Evolutionary conservation across 2,113 vertebrate genomes (phyloP).

Genomic region (Thunnus maccoyii): DNA sequence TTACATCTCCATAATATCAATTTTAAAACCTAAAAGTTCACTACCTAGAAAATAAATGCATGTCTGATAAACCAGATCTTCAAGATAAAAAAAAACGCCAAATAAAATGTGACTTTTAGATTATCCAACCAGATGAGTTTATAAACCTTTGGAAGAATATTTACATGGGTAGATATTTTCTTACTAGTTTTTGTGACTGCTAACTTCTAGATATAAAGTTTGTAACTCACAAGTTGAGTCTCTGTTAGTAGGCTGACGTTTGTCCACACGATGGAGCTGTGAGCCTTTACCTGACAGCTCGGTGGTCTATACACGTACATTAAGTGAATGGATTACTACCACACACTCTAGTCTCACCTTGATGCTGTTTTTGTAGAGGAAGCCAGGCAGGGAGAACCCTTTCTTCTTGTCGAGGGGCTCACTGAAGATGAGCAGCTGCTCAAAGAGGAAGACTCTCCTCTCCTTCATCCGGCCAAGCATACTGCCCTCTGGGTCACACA

Average conservation of each 20-base stretch:
- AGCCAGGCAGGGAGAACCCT: slow-evolving; percentile 96
- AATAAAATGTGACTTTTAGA: too few relatives aligned
- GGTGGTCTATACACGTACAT: too few relatives aligned
- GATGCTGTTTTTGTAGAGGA: slow-evolving; percentile 97
- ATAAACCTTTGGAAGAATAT: too few relatives aligned
- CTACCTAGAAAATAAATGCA: too few relatives aligned
- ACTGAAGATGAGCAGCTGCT: slow-evolving; percentile 98
- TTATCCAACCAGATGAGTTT: too few relatives aligned
- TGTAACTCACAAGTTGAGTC: background rate
- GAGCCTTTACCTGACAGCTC: background rate
- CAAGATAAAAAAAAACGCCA: too few relatives aligned
- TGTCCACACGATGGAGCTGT: slow-evolving; percentile 30
- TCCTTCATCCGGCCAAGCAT: slow-evolving; percentile 93
- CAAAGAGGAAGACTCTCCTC: slow-evolving; percentile 97
- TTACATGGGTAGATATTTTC: background rate
- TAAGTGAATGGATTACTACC: background rate
- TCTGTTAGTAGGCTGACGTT: background rate
- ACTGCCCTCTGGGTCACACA: slow-evolving; percentile 91
- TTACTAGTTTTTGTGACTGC: background rate
- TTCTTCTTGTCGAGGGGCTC: slow-evolving; percentile 98
- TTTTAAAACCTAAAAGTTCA: too few relatives aligned
- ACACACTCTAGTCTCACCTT: slow-evolving; percentile 85
- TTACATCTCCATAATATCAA: too few relatives aligned
- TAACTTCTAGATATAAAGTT: background rate
- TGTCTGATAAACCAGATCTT: too few relatives aligned